Conservation (phyloP, 1,140 invertebrate genomes). For the Branchinecta lindahli region DNA sequence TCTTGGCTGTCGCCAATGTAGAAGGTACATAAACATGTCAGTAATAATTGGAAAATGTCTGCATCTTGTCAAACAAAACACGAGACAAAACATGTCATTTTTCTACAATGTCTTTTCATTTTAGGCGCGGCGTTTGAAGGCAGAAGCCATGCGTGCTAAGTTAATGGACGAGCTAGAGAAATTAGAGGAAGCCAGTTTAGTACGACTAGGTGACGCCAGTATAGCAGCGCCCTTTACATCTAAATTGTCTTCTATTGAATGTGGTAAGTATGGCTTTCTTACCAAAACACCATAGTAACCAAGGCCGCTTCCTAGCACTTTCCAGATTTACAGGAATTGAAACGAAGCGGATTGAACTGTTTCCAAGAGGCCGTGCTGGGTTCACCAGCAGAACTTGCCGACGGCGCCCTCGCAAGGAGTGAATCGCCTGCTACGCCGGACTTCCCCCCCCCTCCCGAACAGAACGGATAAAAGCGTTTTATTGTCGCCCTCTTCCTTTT, state of each 20-base stretch:
- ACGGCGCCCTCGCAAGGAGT: too few species aligned
- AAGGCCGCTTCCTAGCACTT: conserved; percentile 7
- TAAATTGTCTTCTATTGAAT: conserved; percentile 88
- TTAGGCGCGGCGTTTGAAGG: conserved; percentile 6
- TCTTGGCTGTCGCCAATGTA: too few species aligned
- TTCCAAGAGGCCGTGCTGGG: background rate
- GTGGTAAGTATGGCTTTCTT: conserved; percentile 48
- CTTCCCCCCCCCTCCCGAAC: too few species aligned
- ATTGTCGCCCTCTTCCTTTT: too few species aligned
- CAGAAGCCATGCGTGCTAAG: conserved; percentile 40
- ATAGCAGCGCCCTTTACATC: conserved; percentile 99
- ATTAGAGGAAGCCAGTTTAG: conserved; percentile 67
- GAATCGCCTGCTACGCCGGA: too few species aligned
- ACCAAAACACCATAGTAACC: too few species aligned
- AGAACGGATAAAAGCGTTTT: too few species aligned
- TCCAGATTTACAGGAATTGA: conserved; percentile 10
- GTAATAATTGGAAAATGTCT: too few species aligned
- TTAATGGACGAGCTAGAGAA: conserved; percentile 83
- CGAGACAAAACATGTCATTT: too few species aligned
- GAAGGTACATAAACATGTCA: too few species aligned
- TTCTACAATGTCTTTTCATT: background rate
- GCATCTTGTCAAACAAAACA: too few species aligned
- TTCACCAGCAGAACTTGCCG: background rate
- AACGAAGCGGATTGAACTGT: background rate
- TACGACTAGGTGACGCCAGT: conserved; percentile 93